Percentiles rank a stretch among this genome's conserved stretches.
Evolutionary conservation across 2,797 vertebrate species (phyloP).

Genomic region (Xenentodon cancila): DNA sequence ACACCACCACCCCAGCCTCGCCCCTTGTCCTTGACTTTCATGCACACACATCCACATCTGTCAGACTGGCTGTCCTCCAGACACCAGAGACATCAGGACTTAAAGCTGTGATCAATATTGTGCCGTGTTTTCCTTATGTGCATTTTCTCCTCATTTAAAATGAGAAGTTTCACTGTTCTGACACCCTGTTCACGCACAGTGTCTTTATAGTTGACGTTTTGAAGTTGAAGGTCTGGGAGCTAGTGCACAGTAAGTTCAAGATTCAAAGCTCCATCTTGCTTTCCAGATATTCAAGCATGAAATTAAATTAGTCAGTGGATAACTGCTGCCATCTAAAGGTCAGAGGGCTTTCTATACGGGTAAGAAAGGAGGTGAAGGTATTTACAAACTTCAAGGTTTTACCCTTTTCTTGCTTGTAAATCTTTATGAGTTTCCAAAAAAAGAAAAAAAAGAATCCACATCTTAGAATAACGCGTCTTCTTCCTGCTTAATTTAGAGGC

Average conservation of each 20-base stretch:
- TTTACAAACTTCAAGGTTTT: conserved; percentile 12
- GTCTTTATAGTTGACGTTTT: conserved; percentile 12
- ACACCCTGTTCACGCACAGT: background rate
- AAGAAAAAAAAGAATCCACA: conserved; percentile 8
- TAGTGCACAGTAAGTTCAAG: conserved; percentile 38
- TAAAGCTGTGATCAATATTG: conserved; percentile 49
- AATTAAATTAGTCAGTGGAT: conserved; percentile 69
- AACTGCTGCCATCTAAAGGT: conserved; percentile 77
- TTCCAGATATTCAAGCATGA: conserved; percentile 51
- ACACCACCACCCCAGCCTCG: too few species aligned
- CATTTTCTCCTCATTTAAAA: conserved; percentile 17
- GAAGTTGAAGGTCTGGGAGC: conserved; percentile 32
- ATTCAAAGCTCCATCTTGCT: conserved; percentile 44
- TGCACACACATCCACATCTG: conserved; percentile 17
- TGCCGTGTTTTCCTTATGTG: conserved; percentile 32
- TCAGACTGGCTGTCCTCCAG: conserved; percentile 52
- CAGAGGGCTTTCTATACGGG: conserved; percentile 20
- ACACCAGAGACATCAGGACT: conserved; percentile 27
- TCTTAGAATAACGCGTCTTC: background rate
- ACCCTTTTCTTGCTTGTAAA: conserved; percentile 3
- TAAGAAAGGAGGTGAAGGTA: background rate
- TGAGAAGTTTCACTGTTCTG: conserved; percentile 6
- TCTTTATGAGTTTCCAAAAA: conserved; percentile 7
- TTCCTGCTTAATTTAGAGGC: conserved; percentile 3
- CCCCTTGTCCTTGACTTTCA: conserved; percentile 51